A percentile compares a stretch with the other conserved stretches of the same genome.
These are phyloP conservation scores for Ctenopoma multispine DNA, from an alignment of 2,797 vertebrate genomes.

Conservation along the genomic window DNA sequence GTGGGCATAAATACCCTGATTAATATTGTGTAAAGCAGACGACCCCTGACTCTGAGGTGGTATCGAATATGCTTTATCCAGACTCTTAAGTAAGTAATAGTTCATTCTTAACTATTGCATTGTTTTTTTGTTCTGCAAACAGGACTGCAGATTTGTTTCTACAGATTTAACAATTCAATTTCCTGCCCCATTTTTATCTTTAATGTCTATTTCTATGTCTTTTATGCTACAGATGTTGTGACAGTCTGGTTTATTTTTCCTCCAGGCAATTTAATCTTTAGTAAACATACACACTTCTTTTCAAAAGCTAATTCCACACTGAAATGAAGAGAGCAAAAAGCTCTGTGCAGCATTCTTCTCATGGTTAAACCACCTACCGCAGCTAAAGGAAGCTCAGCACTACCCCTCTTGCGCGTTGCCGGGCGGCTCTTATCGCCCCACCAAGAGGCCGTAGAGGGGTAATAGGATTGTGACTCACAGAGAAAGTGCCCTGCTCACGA, in stretches of 20 bases:
- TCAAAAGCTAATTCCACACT: conserved; percentile 63
- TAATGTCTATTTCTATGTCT: conserved; percentile 28
- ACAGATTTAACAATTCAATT: conserved; percentile 14
- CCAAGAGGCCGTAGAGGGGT: conserved; percentile 71
- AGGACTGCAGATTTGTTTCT: conserved; percentile 4
- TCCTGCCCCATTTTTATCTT: conserved; percentile 31
- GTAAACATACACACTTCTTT: conserved; percentile 60
- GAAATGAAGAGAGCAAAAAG: conserved; percentile 66
- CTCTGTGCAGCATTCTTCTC: conserved; percentile 60
- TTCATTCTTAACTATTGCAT: neutral
- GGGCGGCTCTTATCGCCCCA: conserved; percentile 77
- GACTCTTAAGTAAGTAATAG: too few relatives aligned
- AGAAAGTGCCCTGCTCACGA: conserved; percentile 76
- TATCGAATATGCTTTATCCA: conserved; percentile 4
- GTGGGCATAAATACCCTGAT: conserved; percentile 26
- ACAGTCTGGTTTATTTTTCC: conserved; percentile 46
- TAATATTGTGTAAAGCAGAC: conserved; percentile 1
- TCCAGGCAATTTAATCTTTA: conserved; percentile 59
- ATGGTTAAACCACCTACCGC: conserved; percentile 74
- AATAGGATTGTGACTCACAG: conserved; percentile 84
- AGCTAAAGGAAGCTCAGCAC: conserved; percentile 72
- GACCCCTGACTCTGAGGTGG: neutral
- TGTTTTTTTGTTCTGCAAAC: neutral
- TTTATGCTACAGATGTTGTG: conserved; percentile 39
- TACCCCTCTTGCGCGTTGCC: conserved; percentile 60